These are phyloP conservation scores for Sycobia sp. DNA, from an alignment of 1,140 invertebrate genomes.

Conservation along the genomic window DNA sequence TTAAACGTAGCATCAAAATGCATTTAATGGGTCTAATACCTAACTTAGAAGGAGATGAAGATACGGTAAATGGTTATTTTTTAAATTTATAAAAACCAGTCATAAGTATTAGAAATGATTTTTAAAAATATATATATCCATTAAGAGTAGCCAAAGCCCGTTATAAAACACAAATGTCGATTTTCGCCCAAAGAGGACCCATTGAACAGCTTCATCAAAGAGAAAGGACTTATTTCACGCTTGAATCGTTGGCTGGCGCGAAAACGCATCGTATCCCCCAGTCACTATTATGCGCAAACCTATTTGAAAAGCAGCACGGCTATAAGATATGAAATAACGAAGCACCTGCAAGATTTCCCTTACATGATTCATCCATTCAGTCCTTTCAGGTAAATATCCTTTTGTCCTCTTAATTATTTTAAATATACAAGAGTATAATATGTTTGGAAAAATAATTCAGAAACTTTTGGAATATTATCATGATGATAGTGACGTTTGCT, in stretches of 20 bases:
- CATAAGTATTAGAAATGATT: too few relatives aligned
- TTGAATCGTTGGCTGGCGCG: constrained; percentile 40
- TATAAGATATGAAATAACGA: constrained; percentile 50
- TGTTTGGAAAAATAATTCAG: constrained; percentile 37
- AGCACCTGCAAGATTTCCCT: constrained; percentile 46
- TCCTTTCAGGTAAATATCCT: constrained; percentile 41
- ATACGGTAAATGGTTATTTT: constrained; percentile 5
- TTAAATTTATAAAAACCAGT: too few relatives aligned
- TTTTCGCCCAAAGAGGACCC: constrained; percentile 31
- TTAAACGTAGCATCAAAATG: constrained; percentile 16
- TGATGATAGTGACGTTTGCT: constrained; percentile 38
- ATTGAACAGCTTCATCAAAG: constrained; percentile 28
- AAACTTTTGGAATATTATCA: constrained; percentile 48
- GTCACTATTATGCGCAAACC: constrained; percentile 42
- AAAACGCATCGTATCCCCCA: constrained; percentile 33
- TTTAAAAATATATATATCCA: not conserved
- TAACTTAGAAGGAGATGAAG: not conserved
- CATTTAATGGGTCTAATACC: constrained; percentile 37
- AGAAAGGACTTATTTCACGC: constrained; percentile 20
- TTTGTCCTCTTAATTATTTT: not conserved
- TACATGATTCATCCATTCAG: constrained; percentile 56
- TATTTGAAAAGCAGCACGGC: constrained; percentile 48
- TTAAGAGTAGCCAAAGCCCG: constrained; percentile 17
- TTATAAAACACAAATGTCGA: constrained; percentile 43
- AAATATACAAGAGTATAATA: not conserved